Evolutionary conservation across 2,113 vertebrate genomes (phyloP).

Genomic region (Alectura lathami): DNA sequence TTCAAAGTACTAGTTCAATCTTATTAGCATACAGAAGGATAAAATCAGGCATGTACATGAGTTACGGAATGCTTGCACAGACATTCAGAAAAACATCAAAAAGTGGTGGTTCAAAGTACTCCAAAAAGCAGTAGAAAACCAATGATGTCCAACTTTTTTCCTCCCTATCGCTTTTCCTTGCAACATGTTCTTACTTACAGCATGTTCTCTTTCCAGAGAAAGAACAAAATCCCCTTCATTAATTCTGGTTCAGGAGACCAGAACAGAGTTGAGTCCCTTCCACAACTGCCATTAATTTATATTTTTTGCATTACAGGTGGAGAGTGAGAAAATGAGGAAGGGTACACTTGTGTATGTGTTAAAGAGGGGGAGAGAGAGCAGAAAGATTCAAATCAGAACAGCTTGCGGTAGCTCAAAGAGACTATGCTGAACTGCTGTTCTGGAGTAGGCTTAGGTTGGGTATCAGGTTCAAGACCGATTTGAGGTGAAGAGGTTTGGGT

Average conservation of each 20-base stretch:
- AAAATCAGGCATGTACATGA: not conserved
- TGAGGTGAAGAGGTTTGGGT: constrained; percentile 26
- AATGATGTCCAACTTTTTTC: not conserved
- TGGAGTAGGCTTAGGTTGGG: constrained; percentile 5
- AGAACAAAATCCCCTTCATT: not conserved
- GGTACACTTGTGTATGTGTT: not conserved
- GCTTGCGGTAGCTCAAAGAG: not conserved
- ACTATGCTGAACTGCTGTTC: not conserved
- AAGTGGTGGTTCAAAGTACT: not conserved
- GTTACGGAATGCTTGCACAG: not conserved
- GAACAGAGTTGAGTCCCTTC: not conserved
- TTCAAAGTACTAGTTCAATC: not conserved
- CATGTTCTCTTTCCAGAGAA: not conserved
- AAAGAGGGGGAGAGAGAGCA: not conserved
- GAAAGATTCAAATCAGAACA: not conserved
- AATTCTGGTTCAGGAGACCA: not conserved
- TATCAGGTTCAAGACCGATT: constrained; percentile 44
- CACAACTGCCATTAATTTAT: not conserved
- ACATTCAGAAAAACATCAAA: not conserved
- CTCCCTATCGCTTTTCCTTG: not conserved
- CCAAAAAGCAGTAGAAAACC: accelerated
- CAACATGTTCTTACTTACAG: not conserved
- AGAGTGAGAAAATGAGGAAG: not conserved
- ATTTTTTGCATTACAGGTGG: not conserved
- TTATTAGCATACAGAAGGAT: not conserved